phyloP scores from a whole-genome alignment of 2,113 vertebrate genomes.

The Corythaeola cristata region DNA sequence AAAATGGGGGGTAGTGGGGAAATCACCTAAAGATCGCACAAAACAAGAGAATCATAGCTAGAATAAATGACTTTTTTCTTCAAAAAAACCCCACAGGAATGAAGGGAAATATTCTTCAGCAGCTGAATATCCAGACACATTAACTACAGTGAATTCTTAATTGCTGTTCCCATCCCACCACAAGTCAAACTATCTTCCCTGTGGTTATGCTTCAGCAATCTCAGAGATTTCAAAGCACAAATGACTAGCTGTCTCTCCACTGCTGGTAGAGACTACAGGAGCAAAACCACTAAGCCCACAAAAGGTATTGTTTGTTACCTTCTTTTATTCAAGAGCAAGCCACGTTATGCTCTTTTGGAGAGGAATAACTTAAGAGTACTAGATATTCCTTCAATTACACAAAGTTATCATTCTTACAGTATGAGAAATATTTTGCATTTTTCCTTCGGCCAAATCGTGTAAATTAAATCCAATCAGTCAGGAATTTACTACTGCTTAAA shows the following conservation, averaged over 20 bases:
- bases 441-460: background rate
- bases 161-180: background rate
- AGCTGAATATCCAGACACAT: background rate
- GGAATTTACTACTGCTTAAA: background rate
- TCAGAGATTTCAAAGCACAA: background rate
- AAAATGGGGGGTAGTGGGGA: background rate
- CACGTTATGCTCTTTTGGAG: background rate
- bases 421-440: background rate
- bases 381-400: background rate
- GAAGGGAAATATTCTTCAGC: background rate
- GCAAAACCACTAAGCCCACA: background rate
- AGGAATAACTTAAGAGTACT: background rate
- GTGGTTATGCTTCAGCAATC: background rate
- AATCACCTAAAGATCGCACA: background rate
- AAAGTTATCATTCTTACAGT: background rate
- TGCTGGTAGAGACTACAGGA: background rate
- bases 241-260: background rate
- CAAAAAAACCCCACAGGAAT: background rate
- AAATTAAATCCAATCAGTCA: background rate
- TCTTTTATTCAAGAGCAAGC: background rate
- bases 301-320: background rate
- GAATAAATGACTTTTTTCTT: background rate
- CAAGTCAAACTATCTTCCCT: conserved; percentile 13
- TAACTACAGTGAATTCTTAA: background rate
- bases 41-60: background rate